Evolutionary conservation across 2,113 vertebrate species (phyloP).

Genomic region (Brachypteracias leptosomus): DNA sequence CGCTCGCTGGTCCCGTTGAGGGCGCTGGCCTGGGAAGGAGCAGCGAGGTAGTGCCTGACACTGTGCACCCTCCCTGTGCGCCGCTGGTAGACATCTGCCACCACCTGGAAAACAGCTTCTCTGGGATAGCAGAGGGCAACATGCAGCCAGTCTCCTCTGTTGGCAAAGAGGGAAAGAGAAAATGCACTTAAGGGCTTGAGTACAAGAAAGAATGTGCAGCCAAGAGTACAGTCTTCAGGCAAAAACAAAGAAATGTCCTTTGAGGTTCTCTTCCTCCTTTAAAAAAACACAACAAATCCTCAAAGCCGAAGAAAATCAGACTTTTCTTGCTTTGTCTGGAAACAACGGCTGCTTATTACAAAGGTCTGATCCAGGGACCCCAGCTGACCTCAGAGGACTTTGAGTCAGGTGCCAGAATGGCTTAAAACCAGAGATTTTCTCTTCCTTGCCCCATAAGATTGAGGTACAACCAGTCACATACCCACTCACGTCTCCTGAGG

Average conservation of each 20-base stretch:
- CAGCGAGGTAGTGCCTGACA: not conserved
- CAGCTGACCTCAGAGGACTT: not conserved
- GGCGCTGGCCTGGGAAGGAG: not conserved
- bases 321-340: slow-evolving; percentile 52
- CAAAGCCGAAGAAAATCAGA: slow-evolving; percentile 41
- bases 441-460: not conserved
- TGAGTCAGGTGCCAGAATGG: slow-evolving; percentile 25
- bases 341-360: not conserved
- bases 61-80: slow-evolving; percentile 40
- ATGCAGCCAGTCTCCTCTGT: slow-evolving; percentile 55
- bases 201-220: slow-evolving; percentile 3
- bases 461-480: not conserved
- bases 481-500: not conserved
- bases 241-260: slow-evolving; percentile 22
- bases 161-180: not conserved
- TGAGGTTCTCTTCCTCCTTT: slow-evolving; percentile 16
- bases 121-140: slow-evolving; percentile 56
- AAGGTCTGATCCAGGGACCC: slow-evolving; percentile 32
- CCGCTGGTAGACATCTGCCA: slow-evolving; percentile 32
- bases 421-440: slow-evolving; percentile 26
- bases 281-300: slow-evolving; percentile 11
- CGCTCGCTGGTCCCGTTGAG: not conserved
- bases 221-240: slow-evolving; percentile 20
- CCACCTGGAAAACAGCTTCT: slow-evolving; percentile 12
- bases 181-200: not conserved